Evolutionary conservation across 2,797 vertebrate species (phyloP).

Genomic region (Anguilla pacifica): DNA sequence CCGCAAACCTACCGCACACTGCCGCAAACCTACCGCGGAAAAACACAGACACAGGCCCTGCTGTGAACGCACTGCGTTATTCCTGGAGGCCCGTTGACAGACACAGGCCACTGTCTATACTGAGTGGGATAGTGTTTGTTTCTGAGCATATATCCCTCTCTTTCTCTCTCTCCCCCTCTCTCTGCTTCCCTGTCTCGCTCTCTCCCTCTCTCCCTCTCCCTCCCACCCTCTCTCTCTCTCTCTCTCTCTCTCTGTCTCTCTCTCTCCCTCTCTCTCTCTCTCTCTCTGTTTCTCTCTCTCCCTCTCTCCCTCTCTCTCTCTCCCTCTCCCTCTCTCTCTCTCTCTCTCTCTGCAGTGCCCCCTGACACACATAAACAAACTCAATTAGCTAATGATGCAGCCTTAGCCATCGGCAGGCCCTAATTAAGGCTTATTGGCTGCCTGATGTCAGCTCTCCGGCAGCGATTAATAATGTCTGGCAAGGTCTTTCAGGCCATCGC

Average conservation of each 20-base stretch:
- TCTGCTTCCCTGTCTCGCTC: no score
- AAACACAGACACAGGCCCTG: not conserved
- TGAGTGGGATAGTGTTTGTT: not conserved
- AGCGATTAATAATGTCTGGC: slow-evolving; percentile 70
- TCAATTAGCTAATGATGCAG: slow-evolving; percentile 80
- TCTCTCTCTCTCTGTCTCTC: slow-evolving; percentile 48
- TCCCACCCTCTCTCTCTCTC: slow-evolving; percentile 35
- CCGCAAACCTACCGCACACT: no score
- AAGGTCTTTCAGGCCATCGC: not conserved
- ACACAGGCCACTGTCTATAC: no score
- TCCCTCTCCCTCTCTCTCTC: slow-evolving; percentile 43
- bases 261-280: slow-evolving; percentile 40
- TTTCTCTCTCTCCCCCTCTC: not conserved
- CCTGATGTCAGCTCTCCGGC: slow-evolving; percentile 73
- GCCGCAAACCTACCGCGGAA: not conserved
- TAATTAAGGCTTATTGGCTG: slow-evolving; percentile 77
- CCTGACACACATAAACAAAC: slow-evolving; percentile 76
- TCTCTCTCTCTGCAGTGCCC: slow-evolving; percentile 33
- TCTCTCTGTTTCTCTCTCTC: not conserved
- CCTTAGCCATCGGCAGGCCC: slow-evolving; percentile 71
- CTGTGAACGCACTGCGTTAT: not conserved
- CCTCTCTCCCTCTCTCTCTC: slow-evolving; percentile 33
- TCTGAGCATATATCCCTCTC: slow-evolving; percentile 25
- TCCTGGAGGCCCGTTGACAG: no score
- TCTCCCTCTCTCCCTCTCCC: no score